Evolutionary conservation across 2,797 vertebrate species (phyloP), one percentile per base, ranked within the genome.

Genomic region (Momotus momota): DNA sequence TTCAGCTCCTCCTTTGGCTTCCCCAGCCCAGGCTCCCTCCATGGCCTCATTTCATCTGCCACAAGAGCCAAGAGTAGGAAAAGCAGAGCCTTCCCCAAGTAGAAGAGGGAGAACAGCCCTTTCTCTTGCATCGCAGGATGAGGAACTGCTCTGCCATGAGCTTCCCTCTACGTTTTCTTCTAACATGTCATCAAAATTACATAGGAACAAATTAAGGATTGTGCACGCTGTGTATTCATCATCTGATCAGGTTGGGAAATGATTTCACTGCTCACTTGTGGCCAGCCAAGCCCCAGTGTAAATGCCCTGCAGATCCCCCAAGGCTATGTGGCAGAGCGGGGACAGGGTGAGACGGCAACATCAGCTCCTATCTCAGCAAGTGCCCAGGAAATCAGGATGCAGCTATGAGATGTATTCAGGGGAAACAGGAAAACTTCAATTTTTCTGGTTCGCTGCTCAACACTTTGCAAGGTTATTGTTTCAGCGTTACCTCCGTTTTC

Each of bases 151-250:
- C 33, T 87, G 26, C 38, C 26, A 9, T 9, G 11, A 70, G 7
- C 23, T 61, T 45, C 46, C 29, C 29, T 35, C 38, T 85, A 8
- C 33, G 70, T 95, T 35, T 54, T n/a, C 25, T 35, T 71, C 71
- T 51, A 77, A 20, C 6, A 14, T 1, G 11, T 45, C 77, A 71
- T 19, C 4, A 1, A n/a, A n/a, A 15, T 82, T 69, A 80, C 35
- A 60, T 67, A 46, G 54, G 22, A 81, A n/a, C 48, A 80, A 71
- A 66, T 49, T 2, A 72, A 65, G 49, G 10, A 10, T 22, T 49
- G 54, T 33, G n/a, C 23, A 14, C 29, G 4, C 29, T 1, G 5
- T 1, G 0, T 35, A 20, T 71, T 75, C 4, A 2, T 18, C 15
- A 1, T 31, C 41, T 38, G 23, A 57, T 69, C 77, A 25, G 26